Conservation (phyloP, 2,113 vertebrate genomes). For the Cettia cetti region DNA sequence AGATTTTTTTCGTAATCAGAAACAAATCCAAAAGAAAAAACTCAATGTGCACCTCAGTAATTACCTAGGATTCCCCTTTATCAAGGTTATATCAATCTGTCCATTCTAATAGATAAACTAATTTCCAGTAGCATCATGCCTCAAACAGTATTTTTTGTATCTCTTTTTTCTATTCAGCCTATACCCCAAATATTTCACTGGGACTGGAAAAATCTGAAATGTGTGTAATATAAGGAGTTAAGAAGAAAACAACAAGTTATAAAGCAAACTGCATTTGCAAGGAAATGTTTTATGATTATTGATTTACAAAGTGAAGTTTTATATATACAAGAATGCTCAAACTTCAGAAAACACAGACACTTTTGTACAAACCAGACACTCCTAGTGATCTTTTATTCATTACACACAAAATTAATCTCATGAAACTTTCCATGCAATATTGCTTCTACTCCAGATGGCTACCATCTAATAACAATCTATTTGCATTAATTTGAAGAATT, state of each 20-base stretch:
- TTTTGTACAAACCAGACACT: background rate
- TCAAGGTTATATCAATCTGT: constrained; percentile 47
- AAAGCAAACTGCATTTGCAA: background rate
- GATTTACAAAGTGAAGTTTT: background rate
- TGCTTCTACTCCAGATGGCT: background rate
- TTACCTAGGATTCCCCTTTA: constrained; percentile 65
- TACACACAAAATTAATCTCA: background rate
- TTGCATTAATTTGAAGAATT: constrained; percentile 5
- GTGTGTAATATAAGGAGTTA: background rate
- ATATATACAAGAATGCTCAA: background rate
- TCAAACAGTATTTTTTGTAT: background rate
- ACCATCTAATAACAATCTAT: background rate
- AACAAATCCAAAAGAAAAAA: constrained; percentile 52
- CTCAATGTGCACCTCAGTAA: constrained; percentile 43
- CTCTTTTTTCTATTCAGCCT: background rate
- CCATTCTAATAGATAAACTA: constrained; percentile 45
- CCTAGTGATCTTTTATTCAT: background rate
- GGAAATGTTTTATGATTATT: background rate
- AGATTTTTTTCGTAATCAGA: constrained; percentile 44
- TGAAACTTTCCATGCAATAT: background rate
- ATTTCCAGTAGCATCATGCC: background rate
- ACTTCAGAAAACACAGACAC: background rate
- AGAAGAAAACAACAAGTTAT: background rate
- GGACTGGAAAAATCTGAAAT: background rate
- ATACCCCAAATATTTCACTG: background rate